phyloP scores from a whole-genome alignment of 1,140 invertebrate species.

The Pseudomyrmex sp. region DNA sequence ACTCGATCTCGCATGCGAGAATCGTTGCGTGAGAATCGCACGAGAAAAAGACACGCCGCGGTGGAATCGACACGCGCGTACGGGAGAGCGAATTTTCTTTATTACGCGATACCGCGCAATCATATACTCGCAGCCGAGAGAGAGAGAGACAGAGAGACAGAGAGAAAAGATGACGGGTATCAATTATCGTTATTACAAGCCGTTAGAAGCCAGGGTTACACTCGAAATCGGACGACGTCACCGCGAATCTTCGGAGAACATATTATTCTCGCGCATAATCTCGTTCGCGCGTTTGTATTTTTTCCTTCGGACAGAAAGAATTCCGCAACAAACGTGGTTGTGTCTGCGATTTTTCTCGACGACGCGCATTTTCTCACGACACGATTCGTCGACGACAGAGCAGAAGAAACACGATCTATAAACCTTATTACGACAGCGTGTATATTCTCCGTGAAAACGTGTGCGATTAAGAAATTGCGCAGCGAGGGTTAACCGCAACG shows the following conservation, averaged over 20 bases:
- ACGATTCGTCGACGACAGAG: background rate
- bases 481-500: slow-evolving; percentile 65
- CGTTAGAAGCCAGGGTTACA: background rate
- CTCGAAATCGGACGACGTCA: background rate
- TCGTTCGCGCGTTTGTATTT: no score
- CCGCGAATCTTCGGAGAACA: background rate
- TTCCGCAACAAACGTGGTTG: background rate
- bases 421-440: slow-evolving; percentile 45
- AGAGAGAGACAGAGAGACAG: no score
- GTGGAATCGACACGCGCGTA: background rate
- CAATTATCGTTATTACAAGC: slow-evolving; percentile 42
- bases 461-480: slow-evolving; percentile 70
- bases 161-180: background rate
- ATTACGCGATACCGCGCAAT: slow-evolving; percentile 20
- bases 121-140: background rate
- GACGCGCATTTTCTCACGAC: background rate
- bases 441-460: slow-evolving; percentile 60
- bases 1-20: background rate
- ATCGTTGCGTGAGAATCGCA: background rate
- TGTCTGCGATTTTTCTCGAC: background rate
- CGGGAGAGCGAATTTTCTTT: slow-evolving; percentile 29
- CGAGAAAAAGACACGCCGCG: background rate
- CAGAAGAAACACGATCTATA: slow-evolving; percentile 35
- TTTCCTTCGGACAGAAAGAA: background rate
- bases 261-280: background rate